These are phyloP conservation scores for Mythimna lalbum DNA, from an alignment of 2,888 invertebrate species.

Conservation along the genomic window DNA sequence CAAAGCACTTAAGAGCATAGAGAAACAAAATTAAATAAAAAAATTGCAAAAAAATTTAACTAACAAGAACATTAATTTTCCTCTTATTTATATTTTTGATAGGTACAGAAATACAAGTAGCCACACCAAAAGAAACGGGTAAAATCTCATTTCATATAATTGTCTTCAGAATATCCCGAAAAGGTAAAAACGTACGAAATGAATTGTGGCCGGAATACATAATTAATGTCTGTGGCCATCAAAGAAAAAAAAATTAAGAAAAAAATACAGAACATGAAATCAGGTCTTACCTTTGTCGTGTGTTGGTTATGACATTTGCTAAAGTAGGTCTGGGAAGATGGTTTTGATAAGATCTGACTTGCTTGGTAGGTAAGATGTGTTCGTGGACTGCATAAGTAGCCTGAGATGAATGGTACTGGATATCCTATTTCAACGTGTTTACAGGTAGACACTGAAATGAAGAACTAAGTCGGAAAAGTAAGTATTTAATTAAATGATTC, in stretches of 20 bases:
- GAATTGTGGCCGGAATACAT: slow-evolving; percentile 58
- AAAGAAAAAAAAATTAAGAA: slow-evolving; percentile 42
- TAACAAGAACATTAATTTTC: background rate
- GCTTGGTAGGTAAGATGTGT: background rate
- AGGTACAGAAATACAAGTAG: slow-evolving; percentile 26
- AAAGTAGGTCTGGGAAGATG: slow-evolving; percentile 42
- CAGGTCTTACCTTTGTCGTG: slow-evolving; percentile 39
- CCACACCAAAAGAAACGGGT: slow-evolving; percentile 13
- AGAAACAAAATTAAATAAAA: background rate
- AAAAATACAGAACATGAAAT: slow-evolving; percentile 24
- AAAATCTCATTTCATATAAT: slow-evolving; percentile 30
- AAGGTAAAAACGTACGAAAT: slow-evolving; percentile 53
- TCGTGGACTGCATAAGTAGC: slow-evolving; percentile 19
- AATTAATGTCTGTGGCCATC: slow-evolving; percentile 47
- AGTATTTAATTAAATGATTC: too few relatives aligned
- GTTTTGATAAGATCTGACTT: slow-evolving; percentile 34
- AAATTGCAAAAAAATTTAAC: background rate
- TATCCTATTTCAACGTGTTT: background rate
- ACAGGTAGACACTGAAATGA: too few relatives aligned
- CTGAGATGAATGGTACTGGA: background rate
- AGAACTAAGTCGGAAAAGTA: too few relatives aligned
- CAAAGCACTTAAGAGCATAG: background rate
- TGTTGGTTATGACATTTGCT: slow-evolving; percentile 54
- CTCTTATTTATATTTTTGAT: slow-evolving; percentile 11
- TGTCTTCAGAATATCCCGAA: slow-evolving; percentile 33